These are phyloP conservation scores for Symphodus melops DNA, from an alignment of 2,113 vertebrate species.

Conservation along the genomic window DNA sequence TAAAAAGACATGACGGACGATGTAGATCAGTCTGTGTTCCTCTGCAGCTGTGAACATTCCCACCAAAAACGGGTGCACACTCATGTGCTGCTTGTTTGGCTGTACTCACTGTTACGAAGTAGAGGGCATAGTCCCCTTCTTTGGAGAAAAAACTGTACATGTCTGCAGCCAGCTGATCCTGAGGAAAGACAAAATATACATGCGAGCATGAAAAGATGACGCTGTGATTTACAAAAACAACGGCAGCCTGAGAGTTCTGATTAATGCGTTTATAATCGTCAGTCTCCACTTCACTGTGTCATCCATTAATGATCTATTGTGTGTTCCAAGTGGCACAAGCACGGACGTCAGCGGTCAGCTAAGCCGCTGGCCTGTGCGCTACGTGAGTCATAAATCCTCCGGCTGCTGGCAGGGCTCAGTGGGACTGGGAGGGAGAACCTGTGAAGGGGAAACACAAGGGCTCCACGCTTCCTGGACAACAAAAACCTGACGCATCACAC, in stretches of 20 bases:
- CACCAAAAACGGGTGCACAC: constrained; percentile 32
- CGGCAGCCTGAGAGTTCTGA: neutral
- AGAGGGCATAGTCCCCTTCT: constrained; percentile 94
- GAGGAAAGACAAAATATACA: constrained; percentile 1
- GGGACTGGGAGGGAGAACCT: constrained; percentile 19
- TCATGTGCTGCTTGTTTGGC: constrained; percentile 20
- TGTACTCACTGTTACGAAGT: constrained; percentile 91
- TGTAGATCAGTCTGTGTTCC: constrained; percentile 50
- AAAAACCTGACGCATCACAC: constrained; percentile 29
- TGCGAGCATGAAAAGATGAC: neutral
- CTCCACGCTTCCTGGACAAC: constrained; percentile 40
- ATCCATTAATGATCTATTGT: constrained; percentile 7
- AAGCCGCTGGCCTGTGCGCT: constrained; percentile 15
- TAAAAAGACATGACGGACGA: constrained; percentile 40
- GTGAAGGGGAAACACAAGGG: constrained; percentile 47
- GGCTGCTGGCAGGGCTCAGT: constrained; percentile 16
- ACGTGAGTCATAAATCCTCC: constrained; percentile 47
- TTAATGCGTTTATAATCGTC: neutral
- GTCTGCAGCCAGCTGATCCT: constrained; percentile 98
- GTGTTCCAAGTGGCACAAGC: constrained; percentile 25
- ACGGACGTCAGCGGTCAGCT: constrained; percentile 31
- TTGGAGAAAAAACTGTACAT: constrained; percentile 98
- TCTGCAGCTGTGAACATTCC: constrained; percentile 62
- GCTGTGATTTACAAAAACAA: neutral
- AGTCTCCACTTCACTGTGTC: neutral